Percentiles rank a stretch among this genome's conserved stretches.
These are phyloP conservation scores for Neodiprion fabricii DNA, from an alignment of 1,140 invertebrate genomes.

Conservation along the genomic window DNA sequence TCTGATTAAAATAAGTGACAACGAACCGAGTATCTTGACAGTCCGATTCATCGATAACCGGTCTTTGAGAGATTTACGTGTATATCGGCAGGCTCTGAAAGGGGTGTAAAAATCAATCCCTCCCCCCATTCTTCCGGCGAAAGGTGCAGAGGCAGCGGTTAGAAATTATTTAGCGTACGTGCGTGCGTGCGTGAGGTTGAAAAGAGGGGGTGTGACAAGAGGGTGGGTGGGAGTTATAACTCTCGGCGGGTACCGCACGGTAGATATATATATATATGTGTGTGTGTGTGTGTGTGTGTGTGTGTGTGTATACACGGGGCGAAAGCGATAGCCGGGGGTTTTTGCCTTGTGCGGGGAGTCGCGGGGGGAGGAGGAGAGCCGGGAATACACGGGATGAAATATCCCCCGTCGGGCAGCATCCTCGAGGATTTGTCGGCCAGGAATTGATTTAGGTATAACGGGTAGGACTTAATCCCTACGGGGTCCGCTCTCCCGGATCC, in stretches of 20 bases:
- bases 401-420: conserved; percentile 41
- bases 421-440: conserved; percentile 44
- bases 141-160: no score
- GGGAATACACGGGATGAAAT: conserved; percentile 35
- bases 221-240: conserved; percentile 10
- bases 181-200: background rate
- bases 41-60: no score
- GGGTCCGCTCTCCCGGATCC: conserved; percentile 11
- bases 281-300: background rate
- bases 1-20: no score
- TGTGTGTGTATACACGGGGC: background rate
- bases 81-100: no score
- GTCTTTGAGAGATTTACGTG: no score
- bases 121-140: no score
- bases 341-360: background rate
- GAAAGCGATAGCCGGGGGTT: background rate
- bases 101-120: no score
- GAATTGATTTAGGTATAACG: conserved; percentile 42
- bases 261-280: no score
- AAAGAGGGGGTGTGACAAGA: background rate
- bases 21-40: no score
- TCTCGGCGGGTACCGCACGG: background rate
- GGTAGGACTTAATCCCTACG: conserved; percentile 34
- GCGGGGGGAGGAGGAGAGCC: background rate
- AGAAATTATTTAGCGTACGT: no score